These are phyloP conservation scores for Gymnoscopelus braueri DNA, from an alignment of 2,797 vertebrate genomes.

Conservation along the genomic window DNA sequence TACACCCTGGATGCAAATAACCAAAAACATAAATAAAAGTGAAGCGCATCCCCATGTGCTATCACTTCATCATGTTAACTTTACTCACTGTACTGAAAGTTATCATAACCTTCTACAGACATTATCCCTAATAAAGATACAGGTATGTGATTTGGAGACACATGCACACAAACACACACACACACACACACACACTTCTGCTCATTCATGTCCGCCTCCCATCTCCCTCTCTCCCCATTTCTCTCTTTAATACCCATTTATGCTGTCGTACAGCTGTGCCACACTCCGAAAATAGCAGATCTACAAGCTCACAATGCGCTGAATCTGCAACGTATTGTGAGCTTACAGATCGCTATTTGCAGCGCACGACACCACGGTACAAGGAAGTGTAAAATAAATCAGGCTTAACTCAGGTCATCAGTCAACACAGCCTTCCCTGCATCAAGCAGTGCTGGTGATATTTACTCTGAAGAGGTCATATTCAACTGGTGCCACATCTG, in stretches of 20 bases:
- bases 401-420: slow-evolving; percentile 37
- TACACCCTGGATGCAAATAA: no score
- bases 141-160: slow-evolving; percentile 28
- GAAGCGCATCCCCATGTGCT: no score
- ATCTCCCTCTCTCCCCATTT: slow-evolving; percentile 25
- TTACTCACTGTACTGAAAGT: not conserved
- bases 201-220: slow-evolving; percentile 45
- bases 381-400: no score
- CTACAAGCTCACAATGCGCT: no score
- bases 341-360: no score
- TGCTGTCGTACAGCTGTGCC: no score
- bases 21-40: no score
- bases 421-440: slow-evolving; percentile 41
- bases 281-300: not conserved
- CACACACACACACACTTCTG: slow-evolving; percentile 7
- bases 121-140: slow-evolving; percentile 16
- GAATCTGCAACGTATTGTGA: no score
- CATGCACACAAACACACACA: slow-evolving; percentile 15
- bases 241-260: slow-evolving; percentile 16
- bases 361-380: no score
- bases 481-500: not conserved
- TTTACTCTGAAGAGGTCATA: slow-evolving; percentile 18
- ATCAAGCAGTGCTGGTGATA: slow-evolving; percentile 18
- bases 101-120: slow-evolving; percentile 15
- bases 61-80: no score